These are phyloP conservation scores for Synergus umbraculus DNA, from an alignment of 2,888 invertebrate species.

Conservation along the genomic window DNA sequence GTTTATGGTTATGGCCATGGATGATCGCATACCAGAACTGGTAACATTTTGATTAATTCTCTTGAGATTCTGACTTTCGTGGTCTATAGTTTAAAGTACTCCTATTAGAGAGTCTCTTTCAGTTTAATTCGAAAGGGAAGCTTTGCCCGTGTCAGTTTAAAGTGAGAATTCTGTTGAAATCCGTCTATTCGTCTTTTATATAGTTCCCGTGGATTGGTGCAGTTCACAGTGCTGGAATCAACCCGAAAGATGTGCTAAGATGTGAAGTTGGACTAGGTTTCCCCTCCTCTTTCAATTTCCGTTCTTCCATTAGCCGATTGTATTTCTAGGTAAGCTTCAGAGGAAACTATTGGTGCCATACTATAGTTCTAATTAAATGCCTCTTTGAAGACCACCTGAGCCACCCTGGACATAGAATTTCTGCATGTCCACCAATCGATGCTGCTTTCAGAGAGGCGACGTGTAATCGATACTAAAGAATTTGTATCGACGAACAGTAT, in stretches of 20 bases:
- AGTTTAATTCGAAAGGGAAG: constrained; percentile 9
- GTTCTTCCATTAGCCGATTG: constrained; percentile 69
- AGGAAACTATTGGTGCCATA: constrained; percentile 58
- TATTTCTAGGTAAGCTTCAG: constrained; percentile 64
- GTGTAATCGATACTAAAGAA: constrained; percentile 55
- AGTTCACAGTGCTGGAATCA: constrained; percentile 27
- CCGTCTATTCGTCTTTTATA: constrained; percentile 57
- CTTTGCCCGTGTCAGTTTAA: constrained; percentile 48
- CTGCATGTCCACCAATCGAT: constrained; percentile 42
- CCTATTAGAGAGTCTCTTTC: constrained; percentile 28
- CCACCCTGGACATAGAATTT: constrained; percentile 42
- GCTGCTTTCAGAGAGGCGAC: constrained; percentile 37
- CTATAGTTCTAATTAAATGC: constrained; percentile 60
- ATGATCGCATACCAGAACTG: no score
- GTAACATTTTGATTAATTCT: background rate
- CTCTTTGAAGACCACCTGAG: constrained; percentile 23
- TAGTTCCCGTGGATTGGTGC: constrained; percentile 41
- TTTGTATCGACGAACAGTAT: constrained; percentile 44
- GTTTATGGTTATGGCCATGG: no score
- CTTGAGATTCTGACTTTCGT: background rate
- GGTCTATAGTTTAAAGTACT: background rate
- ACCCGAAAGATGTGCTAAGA: background rate
- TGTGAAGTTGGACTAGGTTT: background rate
- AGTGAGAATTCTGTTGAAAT: constrained; percentile 59
- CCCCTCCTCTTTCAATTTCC: constrained; percentile 62